Evolutionary conservation across 1,140 invertebrate species (phyloP).

Genomic region (Diprion similis): DNA sequence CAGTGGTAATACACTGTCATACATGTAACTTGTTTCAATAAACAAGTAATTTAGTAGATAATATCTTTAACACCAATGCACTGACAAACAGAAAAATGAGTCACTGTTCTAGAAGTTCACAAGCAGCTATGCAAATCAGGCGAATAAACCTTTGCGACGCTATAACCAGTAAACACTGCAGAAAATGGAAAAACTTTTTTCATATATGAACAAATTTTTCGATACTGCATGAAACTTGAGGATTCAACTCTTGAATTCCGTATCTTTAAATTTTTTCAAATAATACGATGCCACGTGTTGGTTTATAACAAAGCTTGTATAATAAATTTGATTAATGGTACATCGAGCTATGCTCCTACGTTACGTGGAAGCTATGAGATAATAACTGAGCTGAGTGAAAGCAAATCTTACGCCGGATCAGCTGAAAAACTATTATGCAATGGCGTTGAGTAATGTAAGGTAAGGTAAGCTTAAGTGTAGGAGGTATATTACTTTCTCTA

Average conservation of each 20-base stretch:
- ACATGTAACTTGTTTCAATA: too few relatives aligned
- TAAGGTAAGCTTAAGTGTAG: background rate
- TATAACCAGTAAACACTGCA: background rate
- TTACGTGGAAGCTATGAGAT: constrained; percentile 34
- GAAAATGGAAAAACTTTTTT: background rate
- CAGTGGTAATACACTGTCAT: too few relatives aligned
- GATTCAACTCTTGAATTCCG: background rate
- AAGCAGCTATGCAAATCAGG: too few relatives aligned
- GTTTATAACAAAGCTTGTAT: background rate
- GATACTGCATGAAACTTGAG: background rate
- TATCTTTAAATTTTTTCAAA: too few relatives aligned
- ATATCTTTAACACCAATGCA: too few relatives aligned
- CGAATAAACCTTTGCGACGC: too few relatives aligned
- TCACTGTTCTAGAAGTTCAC: too few relatives aligned
- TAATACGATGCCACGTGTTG: too few relatives aligned
- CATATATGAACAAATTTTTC: background rate
- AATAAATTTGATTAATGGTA: background rate
- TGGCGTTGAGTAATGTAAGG: background rate
- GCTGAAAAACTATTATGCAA: constrained; percentile 39
- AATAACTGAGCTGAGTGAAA: constrained; percentile 48
- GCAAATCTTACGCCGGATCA: constrained; percentile 35
- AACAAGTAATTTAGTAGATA: too few relatives aligned
- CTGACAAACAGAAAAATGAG: too few relatives aligned
- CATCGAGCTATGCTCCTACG: background rate
- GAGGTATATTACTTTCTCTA: background rate